A percentile compares a stretch with the other conserved stretches of the same genome.
Conservation (phyloP, 2,797 vertebrate genomes). For the Arrhamphus sclerolepis region DNA sequence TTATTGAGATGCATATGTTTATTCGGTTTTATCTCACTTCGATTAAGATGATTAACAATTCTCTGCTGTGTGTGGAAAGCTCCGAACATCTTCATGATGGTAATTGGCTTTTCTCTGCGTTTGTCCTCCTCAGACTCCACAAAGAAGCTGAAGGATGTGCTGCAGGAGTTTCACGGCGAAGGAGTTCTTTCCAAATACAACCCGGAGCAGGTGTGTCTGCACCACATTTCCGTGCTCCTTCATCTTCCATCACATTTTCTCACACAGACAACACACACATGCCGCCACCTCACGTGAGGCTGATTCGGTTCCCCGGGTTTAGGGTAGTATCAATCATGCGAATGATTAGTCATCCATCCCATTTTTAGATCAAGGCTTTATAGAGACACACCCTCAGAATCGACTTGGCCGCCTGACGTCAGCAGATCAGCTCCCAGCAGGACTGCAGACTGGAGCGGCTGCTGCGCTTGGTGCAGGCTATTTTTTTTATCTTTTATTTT, state of each 20-base stretch:
- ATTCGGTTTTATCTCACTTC: conserved; percentile 16
- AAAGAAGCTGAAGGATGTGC: conserved; percentile 93
- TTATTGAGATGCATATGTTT: conserved; percentile 23
- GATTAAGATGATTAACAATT: background rate
- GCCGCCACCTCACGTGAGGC: conserved; percentile 18
- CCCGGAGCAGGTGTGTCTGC: conserved; percentile 86
- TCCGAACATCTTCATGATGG: background rate
- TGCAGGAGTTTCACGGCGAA: conserved; percentile 89
- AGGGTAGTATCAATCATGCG: no score
- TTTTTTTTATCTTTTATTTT: no score
- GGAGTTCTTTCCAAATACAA: conserved; percentile 89
- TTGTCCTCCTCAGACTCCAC: conserved; percentile 84
- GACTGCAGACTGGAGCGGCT: background rate
- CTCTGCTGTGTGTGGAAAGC: background rate
- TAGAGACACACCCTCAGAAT: conserved; percentile 6
- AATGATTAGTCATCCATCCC: conserved; percentile 37
- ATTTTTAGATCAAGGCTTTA: conserved; percentile 9
- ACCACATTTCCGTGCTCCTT: background rate
- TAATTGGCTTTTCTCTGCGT: conserved; percentile 3
- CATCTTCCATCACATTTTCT: no score
- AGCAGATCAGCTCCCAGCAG: conserved; percentile 19
- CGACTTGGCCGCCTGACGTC: conserved; percentile 27
- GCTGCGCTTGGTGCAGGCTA: no score
- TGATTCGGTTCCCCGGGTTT: conserved; percentile 1
- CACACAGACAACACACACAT: conserved; percentile 18